Conservation (phyloP, 2,797 vertebrate genomes). For the Mus caroli region DNA sequence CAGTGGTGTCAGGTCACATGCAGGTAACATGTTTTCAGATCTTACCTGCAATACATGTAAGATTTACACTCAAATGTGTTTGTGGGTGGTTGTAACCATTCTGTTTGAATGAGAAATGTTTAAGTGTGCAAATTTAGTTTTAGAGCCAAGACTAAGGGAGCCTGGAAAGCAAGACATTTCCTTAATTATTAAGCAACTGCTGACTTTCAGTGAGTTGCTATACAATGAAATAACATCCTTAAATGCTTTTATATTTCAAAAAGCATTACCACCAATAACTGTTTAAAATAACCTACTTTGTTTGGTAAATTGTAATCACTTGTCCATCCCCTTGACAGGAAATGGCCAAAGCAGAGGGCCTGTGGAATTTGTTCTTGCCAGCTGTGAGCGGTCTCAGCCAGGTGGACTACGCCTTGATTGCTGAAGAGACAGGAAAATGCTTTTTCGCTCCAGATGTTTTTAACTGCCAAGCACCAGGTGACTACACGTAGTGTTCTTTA, state of each 20-base stretch:
- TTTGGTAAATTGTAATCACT: constrained; percentile 25
- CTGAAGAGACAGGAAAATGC: constrained; percentile 95
- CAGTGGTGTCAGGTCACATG: background rate
- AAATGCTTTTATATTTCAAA: constrained; percentile 58
- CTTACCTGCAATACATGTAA: background rate
- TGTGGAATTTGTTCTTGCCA: constrained; percentile 98
- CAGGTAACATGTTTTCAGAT: constrained; percentile 31
- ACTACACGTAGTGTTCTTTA: constrained; percentile 43
- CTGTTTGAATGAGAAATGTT: constrained; percentile 30
- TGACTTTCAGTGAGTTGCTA: constrained; percentile 9
- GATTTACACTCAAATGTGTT: background rate
- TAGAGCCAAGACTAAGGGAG: constrained; percentile 45
- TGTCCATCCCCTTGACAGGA: constrained; percentile 86
- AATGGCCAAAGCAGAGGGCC: constrained; percentile 92
- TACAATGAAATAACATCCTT: background rate
- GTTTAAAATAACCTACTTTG: constrained; percentile 27
- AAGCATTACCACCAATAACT: constrained; percentile 11
- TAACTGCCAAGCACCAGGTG: constrained; percentile 98
- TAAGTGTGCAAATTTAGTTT: constrained; percentile 51
- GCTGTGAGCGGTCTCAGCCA: constrained; percentile 94
- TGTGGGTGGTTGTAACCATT: background rate
- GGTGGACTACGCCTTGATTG: constrained; percentile 95
- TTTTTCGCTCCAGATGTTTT: constrained; percentile 94
- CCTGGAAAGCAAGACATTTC: constrained; percentile 39
- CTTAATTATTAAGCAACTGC: constrained; percentile 8